These are phyloP conservation scores for Drosophila melanocephala DNA, from an alignment of 2,888 invertebrate genomes.

Conservation along the genomic window DNA sequence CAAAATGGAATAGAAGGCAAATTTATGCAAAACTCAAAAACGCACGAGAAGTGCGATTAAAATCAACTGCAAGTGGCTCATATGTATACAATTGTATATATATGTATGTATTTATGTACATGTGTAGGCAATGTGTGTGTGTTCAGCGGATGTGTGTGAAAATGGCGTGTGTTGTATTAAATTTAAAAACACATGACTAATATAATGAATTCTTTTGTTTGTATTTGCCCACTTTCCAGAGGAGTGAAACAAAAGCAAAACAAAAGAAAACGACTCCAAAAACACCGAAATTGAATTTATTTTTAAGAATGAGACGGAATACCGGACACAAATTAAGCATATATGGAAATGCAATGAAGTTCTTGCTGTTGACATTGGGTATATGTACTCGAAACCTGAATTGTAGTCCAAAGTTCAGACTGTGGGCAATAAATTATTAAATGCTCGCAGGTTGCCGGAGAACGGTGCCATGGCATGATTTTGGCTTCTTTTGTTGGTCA, in stretches of 20 bases:
- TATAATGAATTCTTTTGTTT: conserved; percentile 82
- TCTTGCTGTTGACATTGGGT: conserved; percentile 40
- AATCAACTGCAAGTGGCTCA: conserved; percentile 70
- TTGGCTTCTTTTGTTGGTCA: conserved; percentile 40
- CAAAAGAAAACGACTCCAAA: neutral
- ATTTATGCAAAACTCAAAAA: conserved; percentile 80
- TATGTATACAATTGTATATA: conserved; percentile 14
- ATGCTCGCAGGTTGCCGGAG: conserved; percentile 7
- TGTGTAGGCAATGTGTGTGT: conserved; percentile 11
- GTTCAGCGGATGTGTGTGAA: conserved; percentile 40
- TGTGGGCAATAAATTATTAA: conserved; percentile 51
- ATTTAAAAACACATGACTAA: conserved; percentile 77
- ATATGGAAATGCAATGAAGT: conserved; percentile 55
- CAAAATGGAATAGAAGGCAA: conserved; percentile 71
- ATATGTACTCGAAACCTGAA: conserved; percentile 10
- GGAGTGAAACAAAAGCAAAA: conserved; percentile 39
- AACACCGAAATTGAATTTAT: conserved; percentile 15
- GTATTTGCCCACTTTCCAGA: conserved; percentile 41
- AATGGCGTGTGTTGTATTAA: conserved; percentile 79
- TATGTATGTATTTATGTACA: neutral
- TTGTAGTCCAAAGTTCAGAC: conserved; percentile 19
- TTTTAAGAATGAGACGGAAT: conserved; percentile 24
- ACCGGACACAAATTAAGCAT: conserved; percentile 52
- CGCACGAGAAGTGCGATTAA: conserved; percentile 68
- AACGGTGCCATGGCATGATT: conserved; percentile 28